Evolutionary conservation across 2,888 invertebrate genomes (phyloP).

Genomic region (Carpatolechia fugitivella): DNA sequence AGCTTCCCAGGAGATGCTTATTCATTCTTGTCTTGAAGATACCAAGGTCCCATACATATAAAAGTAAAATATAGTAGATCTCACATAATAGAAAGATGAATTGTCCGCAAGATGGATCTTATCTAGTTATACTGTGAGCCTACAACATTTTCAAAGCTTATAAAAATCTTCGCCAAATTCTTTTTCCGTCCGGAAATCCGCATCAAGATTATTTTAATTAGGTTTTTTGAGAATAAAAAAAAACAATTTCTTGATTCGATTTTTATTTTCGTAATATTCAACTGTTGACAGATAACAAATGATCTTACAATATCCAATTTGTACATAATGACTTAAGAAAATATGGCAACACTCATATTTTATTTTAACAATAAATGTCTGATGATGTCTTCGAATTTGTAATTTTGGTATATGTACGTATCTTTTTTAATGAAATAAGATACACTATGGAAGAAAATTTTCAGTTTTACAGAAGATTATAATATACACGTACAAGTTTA

Average conservation of each 20-base stretch:
- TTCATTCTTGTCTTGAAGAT: no score
- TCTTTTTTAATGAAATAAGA: conserved; percentile 6
- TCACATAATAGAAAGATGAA: no score
- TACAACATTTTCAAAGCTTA: no score
- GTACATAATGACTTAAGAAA: conserved; percentile 79
- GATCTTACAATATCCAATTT: conserved; percentile 78
- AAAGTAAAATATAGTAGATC: no score
- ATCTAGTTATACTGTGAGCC: no score
- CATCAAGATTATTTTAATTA: no score
- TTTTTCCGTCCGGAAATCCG: no score
- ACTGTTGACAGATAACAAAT: conserved; percentile 80
- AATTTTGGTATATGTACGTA: conserved; percentile 34
- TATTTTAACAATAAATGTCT: conserved; percentile 65
- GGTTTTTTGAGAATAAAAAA: conserved; percentile 37
- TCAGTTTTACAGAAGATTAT: conserved; percentile 8
- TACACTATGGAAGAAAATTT: conserved; percentile 11
- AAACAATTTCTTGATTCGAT: conserved; percentile 57
- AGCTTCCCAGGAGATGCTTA: no score
- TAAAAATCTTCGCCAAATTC: no score
- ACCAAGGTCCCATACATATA: no score
- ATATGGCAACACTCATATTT: conserved; percentile 78
- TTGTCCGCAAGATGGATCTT: no score
- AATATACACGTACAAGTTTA: conserved; percentile 7
- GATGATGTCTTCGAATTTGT: conserved; percentile 33
- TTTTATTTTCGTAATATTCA: conserved; percentile 78